A percentile compares a stretch with the other conserved stretches of the same genome.
Evolutionary conservation across 2,113 vertebrate species (phyloP).

Genomic region (Anoplopoma fimbria): DNA sequence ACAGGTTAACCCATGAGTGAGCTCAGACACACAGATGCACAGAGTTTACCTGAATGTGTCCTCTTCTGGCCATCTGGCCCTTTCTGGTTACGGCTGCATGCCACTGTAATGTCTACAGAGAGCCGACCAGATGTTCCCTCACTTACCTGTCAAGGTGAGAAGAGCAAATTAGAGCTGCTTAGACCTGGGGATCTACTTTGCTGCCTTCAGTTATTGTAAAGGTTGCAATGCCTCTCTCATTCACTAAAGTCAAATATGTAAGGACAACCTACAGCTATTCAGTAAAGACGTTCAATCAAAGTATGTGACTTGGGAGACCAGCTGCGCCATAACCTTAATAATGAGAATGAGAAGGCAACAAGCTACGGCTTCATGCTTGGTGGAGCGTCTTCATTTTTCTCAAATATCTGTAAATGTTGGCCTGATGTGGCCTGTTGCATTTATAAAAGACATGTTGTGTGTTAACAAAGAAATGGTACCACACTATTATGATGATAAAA

Average conservation of each 20-base stretch:
- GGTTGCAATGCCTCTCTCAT: conserved; percentile 16
- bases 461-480: not conserved
- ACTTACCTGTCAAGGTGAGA: conserved; percentile 64
- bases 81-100: conserved; percentile 40
- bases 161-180: conserved; percentile 48
- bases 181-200: conserved; percentile 35
- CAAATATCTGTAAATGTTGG: conserved; percentile 12
- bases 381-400: conserved; percentile 1
- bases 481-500: not conserved
- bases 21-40: conserved; percentile 21
- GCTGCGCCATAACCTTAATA: conserved; percentile 23
- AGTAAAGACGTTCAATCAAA: conserved; percentile 30
- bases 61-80: conserved; percentile 65
- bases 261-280: conserved; percentile 26
- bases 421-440: not conserved
- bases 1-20: not conserved
- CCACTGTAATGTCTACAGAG: conserved; percentile 52
- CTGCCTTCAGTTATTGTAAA: conserved; percentile 23
- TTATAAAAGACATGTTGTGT: not conserved
- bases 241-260: conserved; percentile 17
- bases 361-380: conserved; percentile 2
- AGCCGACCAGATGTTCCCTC: conserved; percentile 73
- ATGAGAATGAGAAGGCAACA: conserved; percentile 37
- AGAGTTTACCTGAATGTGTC: conserved; percentile 48
- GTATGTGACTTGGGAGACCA: conserved; percentile 10